A percentile compares a stretch with the other conserved stretches of the same genome.
These are phyloP conservation scores for Lasioglossum lativentre DNA, from an alignment of 2,888 invertebrate species.

Conservation along the genomic window DNA sequence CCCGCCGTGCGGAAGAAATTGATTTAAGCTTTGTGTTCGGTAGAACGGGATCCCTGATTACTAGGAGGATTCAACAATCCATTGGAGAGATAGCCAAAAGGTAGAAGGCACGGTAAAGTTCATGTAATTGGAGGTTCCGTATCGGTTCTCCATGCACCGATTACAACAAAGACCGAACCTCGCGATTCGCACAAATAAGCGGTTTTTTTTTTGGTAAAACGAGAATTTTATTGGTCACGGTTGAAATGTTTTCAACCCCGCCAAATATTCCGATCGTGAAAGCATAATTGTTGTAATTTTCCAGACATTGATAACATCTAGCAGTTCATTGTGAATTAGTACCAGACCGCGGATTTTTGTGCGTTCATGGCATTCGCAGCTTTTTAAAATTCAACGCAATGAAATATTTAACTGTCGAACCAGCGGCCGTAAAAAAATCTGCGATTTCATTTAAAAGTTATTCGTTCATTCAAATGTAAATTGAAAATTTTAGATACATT, in stretches of 20 bases:
- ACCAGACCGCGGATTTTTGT: background rate
- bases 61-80: background rate
- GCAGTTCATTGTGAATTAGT: background rate
- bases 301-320: background rate
- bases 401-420: background rate
- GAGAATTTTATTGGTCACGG: background rate
- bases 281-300: background rate
- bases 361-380: background rate
- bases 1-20: background rate
- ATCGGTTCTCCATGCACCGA: background rate
- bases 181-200: background rate
- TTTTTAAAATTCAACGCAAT: background rate
- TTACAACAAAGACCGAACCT: background rate
- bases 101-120: background rate
- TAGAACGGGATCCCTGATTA: background rate
- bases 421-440: background rate
- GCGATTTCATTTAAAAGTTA: background rate
- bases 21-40: constrained; percentile 1
- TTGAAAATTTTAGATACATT: background rate
- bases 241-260: background rate
- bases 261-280: background rate
- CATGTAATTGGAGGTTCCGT: background rate
- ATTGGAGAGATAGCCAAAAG: background rate
- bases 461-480: background rate
- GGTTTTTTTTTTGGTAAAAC: background rate